phyloP scores from a whole-genome alignment of 2,888 invertebrate genomes.

The Tuberolachnus salignus region DNA sequence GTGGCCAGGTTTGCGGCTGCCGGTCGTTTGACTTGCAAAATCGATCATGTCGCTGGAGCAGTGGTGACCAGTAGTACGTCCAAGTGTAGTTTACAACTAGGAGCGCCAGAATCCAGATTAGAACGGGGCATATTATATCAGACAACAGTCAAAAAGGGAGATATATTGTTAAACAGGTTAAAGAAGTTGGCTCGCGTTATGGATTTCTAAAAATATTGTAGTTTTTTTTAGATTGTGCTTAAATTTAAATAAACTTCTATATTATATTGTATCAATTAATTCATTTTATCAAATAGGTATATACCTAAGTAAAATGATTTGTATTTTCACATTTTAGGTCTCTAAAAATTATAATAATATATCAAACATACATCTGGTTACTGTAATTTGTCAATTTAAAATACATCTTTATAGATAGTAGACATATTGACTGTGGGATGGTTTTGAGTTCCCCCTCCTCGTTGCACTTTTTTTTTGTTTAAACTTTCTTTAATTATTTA shows the following conservation, averaged over 20 bases:
- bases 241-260: background rate
- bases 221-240: slow-evolving; percentile 24
- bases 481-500: no score
- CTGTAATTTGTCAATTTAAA: no score
- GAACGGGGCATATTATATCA: slow-evolving; percentile 80
- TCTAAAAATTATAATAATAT: no score
- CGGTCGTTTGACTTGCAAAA: slow-evolving; percentile 95
- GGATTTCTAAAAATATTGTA: slow-evolving; percentile 76
- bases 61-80: slow-evolving; percentile 96
- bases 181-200: slow-evolving; percentile 99
- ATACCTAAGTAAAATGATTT: no score
- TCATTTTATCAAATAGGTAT: no score
- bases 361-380: no score
- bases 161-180: slow-evolving; percentile 93
- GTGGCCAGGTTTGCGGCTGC: slow-evolving; percentile 83
- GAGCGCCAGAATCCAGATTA: slow-evolving; percentile 63
- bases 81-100: slow-evolving; percentile 66
- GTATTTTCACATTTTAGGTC: background rate
- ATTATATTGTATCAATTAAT: no score
- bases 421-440: no score
- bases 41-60: slow-evolving; percentile 93
- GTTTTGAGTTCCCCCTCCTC: no score
- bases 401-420: background rate
- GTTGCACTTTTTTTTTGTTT: no score
- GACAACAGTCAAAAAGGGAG: slow-evolving; percentile 97